These are phyloP conservation scores for Mionectes macconnelli DNA, from an alignment of 2,113 vertebrate species.

Conservation along the genomic window DNA sequence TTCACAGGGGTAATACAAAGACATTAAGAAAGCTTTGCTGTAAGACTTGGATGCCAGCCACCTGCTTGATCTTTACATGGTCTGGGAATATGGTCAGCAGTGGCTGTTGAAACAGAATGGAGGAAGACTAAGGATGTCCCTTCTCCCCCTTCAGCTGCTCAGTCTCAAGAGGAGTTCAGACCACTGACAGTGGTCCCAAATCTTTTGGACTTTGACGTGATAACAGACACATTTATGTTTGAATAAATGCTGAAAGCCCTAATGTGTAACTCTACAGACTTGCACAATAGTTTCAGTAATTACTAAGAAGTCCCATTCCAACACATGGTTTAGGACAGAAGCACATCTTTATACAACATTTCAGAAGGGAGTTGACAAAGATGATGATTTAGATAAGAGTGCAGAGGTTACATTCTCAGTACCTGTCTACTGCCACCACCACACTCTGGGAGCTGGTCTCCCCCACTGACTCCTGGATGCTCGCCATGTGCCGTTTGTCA, in stretches of 20 bases:
- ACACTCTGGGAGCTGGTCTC: slow-evolving; percentile 98
- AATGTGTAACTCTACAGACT: neutral
- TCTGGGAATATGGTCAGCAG: neutral
- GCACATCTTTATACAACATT: neutral
- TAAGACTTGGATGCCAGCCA: neutral
- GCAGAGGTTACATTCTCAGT: neutral
- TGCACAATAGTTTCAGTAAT: neutral
- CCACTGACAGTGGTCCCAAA: neutral
- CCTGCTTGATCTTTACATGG: neutral
- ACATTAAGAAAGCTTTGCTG: neutral
- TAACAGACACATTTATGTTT: neutral
- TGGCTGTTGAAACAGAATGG: neutral
- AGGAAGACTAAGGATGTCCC: neutral
- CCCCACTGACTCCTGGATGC: slow-evolving; percentile 95
- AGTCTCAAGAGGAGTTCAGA: neutral
- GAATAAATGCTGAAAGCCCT: neutral
- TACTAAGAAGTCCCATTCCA: neutral
- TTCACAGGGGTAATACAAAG: neutral
- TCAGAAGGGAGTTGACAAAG: neutral
- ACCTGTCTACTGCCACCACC: slow-evolving; percentile 97
- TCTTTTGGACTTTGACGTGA: neutral
- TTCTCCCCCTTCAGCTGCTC: neutral
- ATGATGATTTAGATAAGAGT: fast-evolving
- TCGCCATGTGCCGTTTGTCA: slow-evolving; percentile 92
- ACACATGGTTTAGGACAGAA: neutral